phyloP scores from a whole-genome alignment of 2,888 invertebrate genomes.

The Standfussiana lucernea region DNA sequence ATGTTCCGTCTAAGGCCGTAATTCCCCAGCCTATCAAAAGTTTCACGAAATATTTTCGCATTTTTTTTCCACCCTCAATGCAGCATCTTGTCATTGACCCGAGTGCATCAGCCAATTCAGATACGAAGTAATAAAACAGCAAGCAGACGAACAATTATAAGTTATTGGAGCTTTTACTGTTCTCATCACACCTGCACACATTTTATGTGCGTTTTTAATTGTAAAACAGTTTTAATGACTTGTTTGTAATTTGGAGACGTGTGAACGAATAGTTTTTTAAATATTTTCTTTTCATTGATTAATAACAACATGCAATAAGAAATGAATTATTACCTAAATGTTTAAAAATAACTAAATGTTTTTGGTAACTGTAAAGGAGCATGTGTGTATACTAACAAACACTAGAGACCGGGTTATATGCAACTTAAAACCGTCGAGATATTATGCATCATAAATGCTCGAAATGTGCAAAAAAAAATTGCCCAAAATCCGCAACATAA shows the following conservation, averaged over 20 bases:
- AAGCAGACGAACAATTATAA: slow-evolving; percentile 38
- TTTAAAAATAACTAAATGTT: too few species aligned
- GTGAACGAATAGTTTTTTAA: slow-evolving; percentile 27
- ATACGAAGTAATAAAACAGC: slow-evolving; percentile 25
- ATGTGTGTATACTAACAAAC: too few species aligned
- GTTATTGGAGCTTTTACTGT: slow-evolving; percentile 34
- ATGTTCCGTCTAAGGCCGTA: neutral
- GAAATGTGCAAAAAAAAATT: neutral
- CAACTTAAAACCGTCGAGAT: neutral
- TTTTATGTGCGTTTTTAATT: slow-evolving; percentile 49
- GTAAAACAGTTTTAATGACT: slow-evolving; percentile 49
- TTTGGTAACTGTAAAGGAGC: too few species aligned
- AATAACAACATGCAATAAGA: slow-evolving; percentile 1
- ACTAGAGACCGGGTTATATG: neutral
- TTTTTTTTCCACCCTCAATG: neutral
- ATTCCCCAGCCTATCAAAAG: too few species aligned
- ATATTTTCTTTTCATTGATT: slow-evolving; percentile 7
- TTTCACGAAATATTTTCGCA: neutral
- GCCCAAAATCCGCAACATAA: neutral
- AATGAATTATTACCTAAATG: neutral
- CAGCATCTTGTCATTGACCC: slow-evolving; percentile 16
- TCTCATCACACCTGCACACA: slow-evolving; percentile 48
- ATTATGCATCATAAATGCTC: neutral
- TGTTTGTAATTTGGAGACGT: slow-evolving; percentile 39
- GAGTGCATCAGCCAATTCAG: neutral